Evolutionary conservation across 1,140 invertebrate species (phyloP), one percentile per base, ranked within the genome.

Genomic region (Drosophila trapezifrons): DNA sequence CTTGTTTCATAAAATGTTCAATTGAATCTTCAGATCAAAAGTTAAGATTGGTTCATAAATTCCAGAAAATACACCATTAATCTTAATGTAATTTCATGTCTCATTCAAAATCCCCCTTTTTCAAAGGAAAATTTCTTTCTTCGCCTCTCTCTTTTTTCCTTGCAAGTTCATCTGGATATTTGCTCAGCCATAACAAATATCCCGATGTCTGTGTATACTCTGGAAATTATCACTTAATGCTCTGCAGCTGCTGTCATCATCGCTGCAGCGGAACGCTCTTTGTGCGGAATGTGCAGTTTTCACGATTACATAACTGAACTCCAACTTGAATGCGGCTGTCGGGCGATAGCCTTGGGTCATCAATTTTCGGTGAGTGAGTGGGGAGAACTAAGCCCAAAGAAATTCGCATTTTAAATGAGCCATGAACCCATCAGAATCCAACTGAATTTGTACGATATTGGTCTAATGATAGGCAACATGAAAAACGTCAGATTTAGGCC

Each of bases 171-270:
- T 51, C 60, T 42, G 37, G 60, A 25, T 65, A 64, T 65, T 69
- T 65, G 13, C 46, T 43, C 59, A 65, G 25, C 49, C 38, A 29
- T 65, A 13, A 29, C 63, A 66, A 46, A 27, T 64, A 63, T 20
- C 40, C 35, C n/a, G 17, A 45, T 47, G 49, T 69, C 67, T 71
- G 64, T 56, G 65, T 56, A 46, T 35, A 35, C 29, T 71, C 32
- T 71, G 49, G 76, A 78, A 60, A 63, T 71, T 84, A 79, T 84
- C 80, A 76, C 65, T 73, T 76, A 71, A 79, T 84, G 57, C 43
- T 29, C 38, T 43, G 45, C 51, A 59, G 63, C 72, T 76, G 73
- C 69, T 62, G 51, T 55, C 58, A 55, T 69, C 51, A 64, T n/a
- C 40, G 18, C 22, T 67, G 55, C 62, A 59, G 40, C 38, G 22